A percentile compares a stretch with the other conserved stretches of the same genome.
Evolutionary conservation across 2,113 vertebrate genomes (phyloP).

Genomic region (Platysteira castanea): DNA sequence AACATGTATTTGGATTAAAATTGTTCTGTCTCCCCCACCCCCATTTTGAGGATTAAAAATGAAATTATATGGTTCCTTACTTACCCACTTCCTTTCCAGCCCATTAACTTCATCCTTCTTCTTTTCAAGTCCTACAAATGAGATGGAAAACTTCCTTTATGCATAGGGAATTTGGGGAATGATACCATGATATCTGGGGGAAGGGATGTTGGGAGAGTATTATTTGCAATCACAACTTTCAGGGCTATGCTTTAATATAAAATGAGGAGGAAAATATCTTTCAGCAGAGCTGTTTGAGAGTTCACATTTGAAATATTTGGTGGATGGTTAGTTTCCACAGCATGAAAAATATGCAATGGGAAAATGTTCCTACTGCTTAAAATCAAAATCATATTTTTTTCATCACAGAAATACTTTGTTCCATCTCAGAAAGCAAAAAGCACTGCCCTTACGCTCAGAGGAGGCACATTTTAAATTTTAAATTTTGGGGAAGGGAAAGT

Average conservation of each 20-base stretch:
- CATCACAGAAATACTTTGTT: conserved; percentile 38
- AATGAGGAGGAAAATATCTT: conserved; percentile 4
- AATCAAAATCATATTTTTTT: conserved; percentile 52
- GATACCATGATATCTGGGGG: neutral
- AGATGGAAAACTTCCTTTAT: neutral
- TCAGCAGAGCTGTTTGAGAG: neutral
- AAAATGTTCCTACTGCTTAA: conserved; percentile 40
- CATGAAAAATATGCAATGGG: conserved; percentile 27
- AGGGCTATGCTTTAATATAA: neutral
- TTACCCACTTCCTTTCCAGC: neutral
- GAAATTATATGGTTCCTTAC: neutral
- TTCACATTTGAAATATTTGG: conserved; percentile 30
- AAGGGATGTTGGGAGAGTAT: neutral
- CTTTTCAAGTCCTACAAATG: neutral
- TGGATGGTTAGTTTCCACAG: conserved; percentile 1
- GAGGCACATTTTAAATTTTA: conserved; percentile 35
- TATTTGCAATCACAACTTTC: neutral
- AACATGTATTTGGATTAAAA: neutral
- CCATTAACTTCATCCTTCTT: neutral
- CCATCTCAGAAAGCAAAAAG: conserved; percentile 38
- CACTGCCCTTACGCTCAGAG: neutral
- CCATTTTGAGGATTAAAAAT: neutral
- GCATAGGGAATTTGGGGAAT: neutral
- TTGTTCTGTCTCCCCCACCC: fast-evolving
- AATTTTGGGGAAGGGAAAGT: conserved; percentile 6